Conservation (phyloP, 1,140 invertebrate species). For the Drosophila nasuta region DNA sequence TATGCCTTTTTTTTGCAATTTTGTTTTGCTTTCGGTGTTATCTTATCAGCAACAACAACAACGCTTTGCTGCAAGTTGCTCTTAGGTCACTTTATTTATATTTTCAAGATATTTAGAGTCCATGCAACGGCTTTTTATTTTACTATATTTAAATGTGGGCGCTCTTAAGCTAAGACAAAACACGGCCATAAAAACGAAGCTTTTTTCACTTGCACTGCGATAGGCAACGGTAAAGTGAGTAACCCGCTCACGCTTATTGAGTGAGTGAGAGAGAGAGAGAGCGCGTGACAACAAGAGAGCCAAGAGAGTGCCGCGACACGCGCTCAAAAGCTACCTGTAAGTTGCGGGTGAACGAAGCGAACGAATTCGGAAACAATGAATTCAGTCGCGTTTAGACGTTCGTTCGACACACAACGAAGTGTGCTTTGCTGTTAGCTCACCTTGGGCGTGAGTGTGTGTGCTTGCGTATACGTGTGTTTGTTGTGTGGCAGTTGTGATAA, state of each 20-base stretch:
- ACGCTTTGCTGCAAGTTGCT: no score
- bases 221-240: conserved; percentile 56
- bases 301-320: background rate
- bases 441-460: background rate
- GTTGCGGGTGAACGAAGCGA: conserved; percentile 1
- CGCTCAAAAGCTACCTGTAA: conserved; percentile 38
- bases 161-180: conserved; percentile 2
- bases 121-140: background rate
- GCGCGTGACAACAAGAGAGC: background rate
- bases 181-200: conserved; percentile 15
- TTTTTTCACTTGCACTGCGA: conserved; percentile 24
- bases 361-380: background rate
- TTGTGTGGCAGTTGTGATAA: conserved; percentile 37
- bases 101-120: background rate
- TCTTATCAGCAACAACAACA: conserved; percentile 31
- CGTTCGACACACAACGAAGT: conserved; percentile 23
- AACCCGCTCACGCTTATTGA: conserved; percentile 22
- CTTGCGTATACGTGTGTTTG: background rate
- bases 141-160: background rate
- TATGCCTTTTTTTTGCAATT: conserved; percentile 1
- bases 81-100: background rate
- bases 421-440: background rate
- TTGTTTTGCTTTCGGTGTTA: conserved; percentile 19
- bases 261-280: background rate
- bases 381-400: conserved; percentile 42